These are phyloP conservation scores for Anadara kagoshimensis DNA, from an alignment of 1,140 invertebrate species.

Conservation along the genomic window DNA sequence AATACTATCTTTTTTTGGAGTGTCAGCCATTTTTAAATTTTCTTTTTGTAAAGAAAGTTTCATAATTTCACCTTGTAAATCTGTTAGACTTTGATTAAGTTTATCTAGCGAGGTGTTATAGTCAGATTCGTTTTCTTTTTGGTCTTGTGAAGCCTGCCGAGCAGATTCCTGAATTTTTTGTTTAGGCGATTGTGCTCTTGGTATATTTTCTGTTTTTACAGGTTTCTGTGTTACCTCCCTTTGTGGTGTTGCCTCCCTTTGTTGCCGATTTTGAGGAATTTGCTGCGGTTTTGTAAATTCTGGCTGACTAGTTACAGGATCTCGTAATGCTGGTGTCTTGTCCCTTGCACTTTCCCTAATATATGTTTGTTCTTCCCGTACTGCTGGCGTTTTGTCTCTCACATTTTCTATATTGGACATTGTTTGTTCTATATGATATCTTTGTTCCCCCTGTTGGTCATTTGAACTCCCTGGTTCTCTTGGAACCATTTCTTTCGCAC, in stretches of 20 bases:
- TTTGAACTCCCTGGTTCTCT: constrained; percentile 36
- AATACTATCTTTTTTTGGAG: background rate
- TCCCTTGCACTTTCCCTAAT: background rate
- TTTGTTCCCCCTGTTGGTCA: background rate
- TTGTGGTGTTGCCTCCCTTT: constrained; percentile 4
- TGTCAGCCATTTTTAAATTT: constrained; percentile 79
- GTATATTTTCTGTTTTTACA: constrained; percentile 3
- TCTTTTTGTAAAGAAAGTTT: constrained; percentile 89
- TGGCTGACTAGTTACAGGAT: too few species aligned
- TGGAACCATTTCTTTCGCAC: constrained; percentile 63
- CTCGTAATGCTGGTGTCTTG: too few species aligned
- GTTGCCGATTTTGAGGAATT: background rate
- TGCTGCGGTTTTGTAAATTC: too few species aligned
- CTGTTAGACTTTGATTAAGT: constrained; percentile 93
- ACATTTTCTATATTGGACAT: background rate
- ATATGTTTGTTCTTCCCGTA: constrained; percentile 6
- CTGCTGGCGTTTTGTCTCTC: constrained; percentile 2
- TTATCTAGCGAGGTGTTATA: constrained; percentile 79
- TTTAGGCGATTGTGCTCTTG: background rate
- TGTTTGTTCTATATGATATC: too few species aligned
- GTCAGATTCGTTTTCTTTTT: constrained; percentile 15
- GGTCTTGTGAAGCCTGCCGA: background rate
- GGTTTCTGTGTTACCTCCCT: constrained; percentile 6
- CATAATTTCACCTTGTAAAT: constrained; percentile 94
- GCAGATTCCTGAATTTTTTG: background rate